phyloP scores from a whole-genome alignment of 1,140 invertebrate species.

The Drosophila melanogaster region Release_6_plus_ISO1_MT NT_037436.4:2441001-2441500 shows the following conservation, averaged over 20 bases:
- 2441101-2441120: constrained; percentile 74
- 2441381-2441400: constrained; percentile 8
- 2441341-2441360: constrained; percentile 32
- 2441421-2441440: constrained; percentile 16
- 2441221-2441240: constrained; percentile 13
- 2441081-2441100: constrained; percentile 37
- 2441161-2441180: constrained; percentile 43
- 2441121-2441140: constrained; percentile 75
- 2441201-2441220: constrained; percentile 16
- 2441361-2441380: constrained; percentile 29
- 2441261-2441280: constrained; percentile 65
- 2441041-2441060: constrained; percentile 40
- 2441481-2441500: constrained; percentile 21
- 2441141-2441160: constrained; percentile 38
- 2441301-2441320: constrained; percentile 60
- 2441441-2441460: constrained; percentile 19
- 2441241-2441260: constrained; percentile 60
- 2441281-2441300: constrained; percentile 32
- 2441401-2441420: constrained; percentile 19
- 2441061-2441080: constrained; percentile 59
- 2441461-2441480: constrained; percentile 32
- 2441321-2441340: constrained; percentile 39
- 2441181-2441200: constrained; percentile 61
- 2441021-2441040: constrained; percentile 29
- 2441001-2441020: constrained; percentile 34